Evolutionary conservation across 2,888 invertebrate species (phyloP).

Genomic region (Xanthorhoe spadicearia): DNA sequence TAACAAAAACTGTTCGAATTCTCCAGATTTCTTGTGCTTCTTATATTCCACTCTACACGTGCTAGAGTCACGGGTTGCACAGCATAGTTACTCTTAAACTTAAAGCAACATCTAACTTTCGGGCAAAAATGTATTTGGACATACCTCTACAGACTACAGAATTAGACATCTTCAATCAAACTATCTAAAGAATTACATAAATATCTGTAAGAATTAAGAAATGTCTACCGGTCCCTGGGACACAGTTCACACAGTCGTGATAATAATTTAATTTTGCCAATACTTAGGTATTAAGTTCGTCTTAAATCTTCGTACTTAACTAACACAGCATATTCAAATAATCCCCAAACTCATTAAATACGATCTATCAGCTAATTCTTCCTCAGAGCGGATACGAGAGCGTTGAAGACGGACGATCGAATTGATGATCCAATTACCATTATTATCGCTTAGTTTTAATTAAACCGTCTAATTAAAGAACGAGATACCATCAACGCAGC

Average conservation of each 20-base stretch:
- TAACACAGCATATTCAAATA: background rate
- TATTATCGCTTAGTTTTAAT: constrained; percentile 68
- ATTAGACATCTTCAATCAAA: too few species aligned
- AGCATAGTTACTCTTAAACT: too few species aligned
- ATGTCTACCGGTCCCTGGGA: too few species aligned
- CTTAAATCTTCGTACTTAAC: too few species aligned
- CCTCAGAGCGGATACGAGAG: constrained; percentile 25
- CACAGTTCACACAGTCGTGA: too few species aligned
- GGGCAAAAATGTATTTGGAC: too few species aligned
- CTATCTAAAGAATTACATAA: too few species aligned
- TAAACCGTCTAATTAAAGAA: constrained; percentile 77
- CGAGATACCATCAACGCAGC: constrained; percentile 59
- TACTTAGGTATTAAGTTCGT: too few species aligned
- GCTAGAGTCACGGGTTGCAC: background rate
- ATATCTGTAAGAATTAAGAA: too few species aligned
- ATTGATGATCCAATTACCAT: constrained; percentile 78
- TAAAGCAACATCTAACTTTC: too few species aligned
- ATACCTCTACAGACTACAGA: too few species aligned
- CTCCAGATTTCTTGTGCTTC: background rate
- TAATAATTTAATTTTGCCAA: too few species aligned
- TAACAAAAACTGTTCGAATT: constrained; percentile 3
- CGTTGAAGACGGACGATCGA: constrained; percentile 49
- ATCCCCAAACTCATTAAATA: background rate
- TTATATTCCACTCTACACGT: background rate
- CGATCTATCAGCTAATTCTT: constrained; percentile 9